Base-by-base conservation (phyloP, 2,113 vertebrate species). In the Sisor rabdophorus region DNA sequence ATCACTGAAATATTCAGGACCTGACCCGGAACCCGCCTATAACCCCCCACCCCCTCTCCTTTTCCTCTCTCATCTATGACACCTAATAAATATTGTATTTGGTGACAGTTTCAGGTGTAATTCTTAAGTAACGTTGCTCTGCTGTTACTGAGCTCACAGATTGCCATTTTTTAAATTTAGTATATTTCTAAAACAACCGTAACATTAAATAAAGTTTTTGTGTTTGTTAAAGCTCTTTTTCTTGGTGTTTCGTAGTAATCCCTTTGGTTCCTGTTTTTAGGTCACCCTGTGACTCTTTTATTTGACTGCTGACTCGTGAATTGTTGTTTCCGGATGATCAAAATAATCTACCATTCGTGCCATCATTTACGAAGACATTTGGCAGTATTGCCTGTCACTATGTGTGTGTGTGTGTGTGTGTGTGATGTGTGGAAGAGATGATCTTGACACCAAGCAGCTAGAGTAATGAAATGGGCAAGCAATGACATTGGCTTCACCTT, bases 51-150 rank as follows among this genome's bases (percentile, higher is more conserved):
- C 36, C 60, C n/a, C 59, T 19, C 22, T 56, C 56, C 20, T 47
- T 28, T 60, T 26, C 17, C 24, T 73, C 72, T 52, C 28, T 32
- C 47, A 54, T 47, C 26, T 22, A 30, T 64, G 32, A 48, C 61
- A 67, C 74, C 61, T 67, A 52, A 67, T 76, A 32, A 75, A 75
- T 65, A 75, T 26, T 63, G 59, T 47, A 64, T 75, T 54, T 44
- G 48, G 50, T 16, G 32, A 47, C 22, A 13, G 15, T 17, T 24
- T 30, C 28, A 53, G 52, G 48, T n/a, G 20, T n/a, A 19, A 40
- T 36, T 32, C 50, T 65, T 75, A 54, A 63, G 72, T 52, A 52
- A 22, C 11, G 72, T 22, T 28, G 40, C 56, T 7, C 40, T 50
- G 71, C 20, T n/a, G 2, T n/a, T 48, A 55, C 20, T 55, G 22